A percentile compares a stretch with the other conserved stretches of the same genome.
Evolutionary conservation across 2,113 vertebrate genomes (phyloP).

Genomic region (Electrona antarctica): DNA sequence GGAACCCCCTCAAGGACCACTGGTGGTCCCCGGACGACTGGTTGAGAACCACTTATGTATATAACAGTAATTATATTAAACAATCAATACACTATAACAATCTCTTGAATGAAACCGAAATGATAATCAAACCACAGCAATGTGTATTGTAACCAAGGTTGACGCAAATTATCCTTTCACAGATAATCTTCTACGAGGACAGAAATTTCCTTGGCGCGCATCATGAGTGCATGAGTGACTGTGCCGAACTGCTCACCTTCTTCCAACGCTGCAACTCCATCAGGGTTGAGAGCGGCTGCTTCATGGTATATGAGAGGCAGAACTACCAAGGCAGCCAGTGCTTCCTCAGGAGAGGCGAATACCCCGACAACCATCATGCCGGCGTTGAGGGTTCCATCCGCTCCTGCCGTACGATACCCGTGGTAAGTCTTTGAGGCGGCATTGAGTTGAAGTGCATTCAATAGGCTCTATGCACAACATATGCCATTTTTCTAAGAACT

Average conservation of each 20-base stretch:
- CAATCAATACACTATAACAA: too few species aligned
- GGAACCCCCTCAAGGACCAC: too few species aligned
- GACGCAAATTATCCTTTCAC: too few species aligned
- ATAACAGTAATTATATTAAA: neutral
- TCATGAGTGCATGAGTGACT: slow-evolving; percentile 13
- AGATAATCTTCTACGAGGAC: slow-evolving; percentile 15
- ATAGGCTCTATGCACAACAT: too few species aligned
- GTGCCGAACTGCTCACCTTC: slow-evolving; percentile 16
- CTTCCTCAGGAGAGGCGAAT: slow-evolving; percentile 18
- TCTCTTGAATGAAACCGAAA: too few species aligned
- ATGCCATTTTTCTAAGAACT: too few species aligned
- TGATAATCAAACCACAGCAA: too few species aligned
- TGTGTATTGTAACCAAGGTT: too few species aligned
- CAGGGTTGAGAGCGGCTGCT: slow-evolving; percentile 19
- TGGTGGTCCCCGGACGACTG: too few species aligned
- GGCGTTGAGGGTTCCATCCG: slow-evolving; percentile 7
- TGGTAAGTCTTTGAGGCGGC: neutral
- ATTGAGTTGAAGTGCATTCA: too few species aligned
- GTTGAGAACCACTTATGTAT: too few species aligned
- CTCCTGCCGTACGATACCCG: slow-evolving; percentile 20
- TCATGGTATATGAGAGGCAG: slow-evolving; percentile 3
- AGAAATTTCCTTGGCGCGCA: slow-evolving; percentile 11
- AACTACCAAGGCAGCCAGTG: slow-evolving; percentile 18
- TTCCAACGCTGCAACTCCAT: slow-evolving; percentile 16
- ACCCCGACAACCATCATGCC: slow-evolving; percentile 12